phyloP scores from a whole-genome alignment of 2,113 vertebrate species.

The Crocuta crocuta region DNA sequence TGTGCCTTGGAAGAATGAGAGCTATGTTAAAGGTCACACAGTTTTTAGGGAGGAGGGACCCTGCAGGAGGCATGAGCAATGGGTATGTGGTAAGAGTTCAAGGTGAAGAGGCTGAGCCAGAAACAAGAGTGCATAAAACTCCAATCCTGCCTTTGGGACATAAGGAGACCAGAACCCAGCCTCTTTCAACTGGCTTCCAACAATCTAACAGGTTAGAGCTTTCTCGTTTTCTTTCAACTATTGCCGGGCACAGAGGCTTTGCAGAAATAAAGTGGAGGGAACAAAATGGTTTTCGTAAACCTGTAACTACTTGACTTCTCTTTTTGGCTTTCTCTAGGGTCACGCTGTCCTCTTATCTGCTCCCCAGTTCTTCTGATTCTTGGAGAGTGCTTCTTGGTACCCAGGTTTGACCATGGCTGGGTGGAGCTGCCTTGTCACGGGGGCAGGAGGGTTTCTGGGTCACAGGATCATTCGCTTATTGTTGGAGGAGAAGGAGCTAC shows the following conservation, averaged over 20 bases:
- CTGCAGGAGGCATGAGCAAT: background rate
- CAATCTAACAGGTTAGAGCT: background rate
- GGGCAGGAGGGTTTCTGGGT: constrained; percentile 94
- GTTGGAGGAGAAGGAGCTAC: constrained; percentile 87
- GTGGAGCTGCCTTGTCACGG: constrained; percentile 93
- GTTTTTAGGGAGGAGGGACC: background rate
- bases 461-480: constrained; percentile 89
- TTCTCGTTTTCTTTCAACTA: background rate
- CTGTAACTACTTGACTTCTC: background rate
- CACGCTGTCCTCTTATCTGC: fast-evolving
- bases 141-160: background rate
- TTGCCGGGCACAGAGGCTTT: background rate
- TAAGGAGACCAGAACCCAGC: background rate
- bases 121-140: background rate
- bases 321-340: background rate
- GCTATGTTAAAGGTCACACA: background rate
- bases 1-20: background rate
- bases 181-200: background rate
- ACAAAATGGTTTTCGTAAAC: background rate
- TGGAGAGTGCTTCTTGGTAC: background rate
- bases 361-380: background rate
- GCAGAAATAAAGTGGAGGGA: background rate
- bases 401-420: constrained; percentile 86
- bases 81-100: background rate
- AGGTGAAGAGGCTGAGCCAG: background rate